A percentile compares a stretch with the other conserved stretches of the same genome.
These are phyloP conservation scores for Metridium senile DNA, from an alignment of 92 coral and sea anemone species.

Conservation along the genomic window DNA sequence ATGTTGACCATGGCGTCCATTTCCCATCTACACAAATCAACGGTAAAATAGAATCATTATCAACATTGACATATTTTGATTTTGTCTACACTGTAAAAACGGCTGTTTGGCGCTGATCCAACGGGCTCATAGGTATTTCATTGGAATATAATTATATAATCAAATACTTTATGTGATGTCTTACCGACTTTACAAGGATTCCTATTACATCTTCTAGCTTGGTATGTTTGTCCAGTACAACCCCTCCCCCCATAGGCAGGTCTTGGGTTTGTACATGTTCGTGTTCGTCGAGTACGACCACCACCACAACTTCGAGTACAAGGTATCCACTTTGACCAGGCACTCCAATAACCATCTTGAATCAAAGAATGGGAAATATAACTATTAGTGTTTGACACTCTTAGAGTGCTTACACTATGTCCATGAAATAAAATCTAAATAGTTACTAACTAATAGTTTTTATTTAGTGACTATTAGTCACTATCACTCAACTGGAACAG, in stretches of 20 bases:
- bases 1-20: conserved; percentile 73
- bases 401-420: no score
- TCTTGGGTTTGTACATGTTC: conserved; percentile 60
- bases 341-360: conserved; percentile 68
- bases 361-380: background rate
- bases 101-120: no score
- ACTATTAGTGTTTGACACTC: background rate
- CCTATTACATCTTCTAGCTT: conserved; percentile 43
- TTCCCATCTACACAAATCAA: conserved; percentile 41
- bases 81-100: no score
- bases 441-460: no score
- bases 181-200: conserved; percentile 51
- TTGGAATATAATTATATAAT: no score
- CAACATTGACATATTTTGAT: background rate
- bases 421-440: no score
- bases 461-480: no score
- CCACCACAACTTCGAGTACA: conserved; percentile 64
- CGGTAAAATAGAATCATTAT: background rate
- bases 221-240: conserved; percentile 47
- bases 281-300: conserved; percentile 58
- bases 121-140: no score
- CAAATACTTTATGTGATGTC: background rate
- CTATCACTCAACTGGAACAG: no score
- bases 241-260: conserved; percentile 57
- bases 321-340: conserved; percentile 67